Evolutionary conservation across 1,140 invertebrate species (phyloP).

Genomic region (Caenorhabditis latens): DNA sequence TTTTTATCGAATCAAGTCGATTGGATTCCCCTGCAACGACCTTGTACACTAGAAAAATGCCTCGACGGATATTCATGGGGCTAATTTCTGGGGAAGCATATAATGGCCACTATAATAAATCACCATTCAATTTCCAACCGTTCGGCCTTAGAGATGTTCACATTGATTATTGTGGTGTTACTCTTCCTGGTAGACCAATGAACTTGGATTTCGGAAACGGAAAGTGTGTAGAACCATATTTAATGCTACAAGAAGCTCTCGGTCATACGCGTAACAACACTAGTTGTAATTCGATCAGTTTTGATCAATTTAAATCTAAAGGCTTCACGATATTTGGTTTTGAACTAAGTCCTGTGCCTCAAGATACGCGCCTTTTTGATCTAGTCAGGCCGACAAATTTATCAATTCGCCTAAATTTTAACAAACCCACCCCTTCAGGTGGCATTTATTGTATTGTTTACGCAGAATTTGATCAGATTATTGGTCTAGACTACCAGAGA

Average conservation of each 20-base stretch:
- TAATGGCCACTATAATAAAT: neutral
- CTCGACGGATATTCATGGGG: neutral
- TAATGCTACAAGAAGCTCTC: neutral
- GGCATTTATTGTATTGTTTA: constrained; percentile 3
- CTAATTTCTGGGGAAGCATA: neutral
- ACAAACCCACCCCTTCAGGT: neutral
- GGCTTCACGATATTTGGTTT: constrained; percentile 5
- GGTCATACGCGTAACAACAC: neutral
- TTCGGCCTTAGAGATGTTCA: neutral
- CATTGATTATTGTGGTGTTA: neutral
- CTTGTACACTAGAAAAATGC: neutral
- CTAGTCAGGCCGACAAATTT: neutral
- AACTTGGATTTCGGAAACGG: neutral
- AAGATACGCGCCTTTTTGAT: neutral
- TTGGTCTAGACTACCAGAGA: neutral
- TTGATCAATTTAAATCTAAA: neutral
- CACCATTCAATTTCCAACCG: constrained; percentile 6
- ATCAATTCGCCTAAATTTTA: neutral
- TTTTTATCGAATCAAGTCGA: neutral
- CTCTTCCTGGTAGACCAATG: neutral
- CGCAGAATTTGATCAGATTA: constrained; percentile 14
- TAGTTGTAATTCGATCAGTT: constrained; percentile 1
- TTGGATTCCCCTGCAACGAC: neutral
- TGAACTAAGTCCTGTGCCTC: neutral
- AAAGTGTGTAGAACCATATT: neutral